phyloP scores from a whole-genome alignment of 2,888 invertebrate genomes.

The Molanna angustata region DNA sequence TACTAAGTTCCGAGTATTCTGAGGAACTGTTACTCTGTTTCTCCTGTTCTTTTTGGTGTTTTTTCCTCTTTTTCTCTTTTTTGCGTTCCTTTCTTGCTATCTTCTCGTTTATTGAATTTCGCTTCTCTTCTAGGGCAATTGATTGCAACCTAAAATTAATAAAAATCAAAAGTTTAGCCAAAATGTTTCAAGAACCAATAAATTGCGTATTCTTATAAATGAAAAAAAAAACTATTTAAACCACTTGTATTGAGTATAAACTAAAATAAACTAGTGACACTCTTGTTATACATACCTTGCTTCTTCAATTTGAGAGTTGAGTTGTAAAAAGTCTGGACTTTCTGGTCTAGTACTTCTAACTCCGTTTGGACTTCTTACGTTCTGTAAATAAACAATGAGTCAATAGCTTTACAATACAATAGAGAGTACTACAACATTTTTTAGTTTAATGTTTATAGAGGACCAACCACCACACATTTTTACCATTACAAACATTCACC shows the following conservation, averaged over 20 bases:
- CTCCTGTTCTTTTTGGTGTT: conserved; percentile 49
- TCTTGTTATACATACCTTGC: conserved; percentile 65
- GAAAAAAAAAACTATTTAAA: neutral
- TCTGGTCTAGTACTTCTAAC: conserved; percentile 47
- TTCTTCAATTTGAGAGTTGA: conserved; percentile 73
- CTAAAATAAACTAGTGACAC: neutral
- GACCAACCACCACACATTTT: too few species aligned
- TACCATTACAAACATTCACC: too few species aligned
- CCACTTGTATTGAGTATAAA: neutral
- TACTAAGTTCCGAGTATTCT: conserved; percentile 32
- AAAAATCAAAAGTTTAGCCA: conserved; percentile 1
- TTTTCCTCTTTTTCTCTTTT: conserved; percentile 66
- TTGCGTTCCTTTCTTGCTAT: conserved; percentile 70
- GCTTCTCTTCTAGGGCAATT: conserved; percentile 64
- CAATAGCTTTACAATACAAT: too few species aligned
- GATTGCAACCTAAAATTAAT: conserved; percentile 52
- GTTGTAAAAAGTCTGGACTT: conserved; percentile 69
- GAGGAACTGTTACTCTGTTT: conserved; percentile 37
- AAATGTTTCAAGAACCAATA: neutral
- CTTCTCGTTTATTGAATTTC: conserved; percentile 69
- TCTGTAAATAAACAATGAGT: too few species aligned
- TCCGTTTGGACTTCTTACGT: conserved; percentile 40
- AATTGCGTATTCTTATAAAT: too few species aligned
- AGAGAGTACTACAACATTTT: too few species aligned
- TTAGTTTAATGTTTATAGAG: too few species aligned